These are phyloP conservation scores for Melanogrammus aeglefinus DNA, from an alignment of 2,797 vertebrate genomes.

Conservation along the genomic window DNA sequence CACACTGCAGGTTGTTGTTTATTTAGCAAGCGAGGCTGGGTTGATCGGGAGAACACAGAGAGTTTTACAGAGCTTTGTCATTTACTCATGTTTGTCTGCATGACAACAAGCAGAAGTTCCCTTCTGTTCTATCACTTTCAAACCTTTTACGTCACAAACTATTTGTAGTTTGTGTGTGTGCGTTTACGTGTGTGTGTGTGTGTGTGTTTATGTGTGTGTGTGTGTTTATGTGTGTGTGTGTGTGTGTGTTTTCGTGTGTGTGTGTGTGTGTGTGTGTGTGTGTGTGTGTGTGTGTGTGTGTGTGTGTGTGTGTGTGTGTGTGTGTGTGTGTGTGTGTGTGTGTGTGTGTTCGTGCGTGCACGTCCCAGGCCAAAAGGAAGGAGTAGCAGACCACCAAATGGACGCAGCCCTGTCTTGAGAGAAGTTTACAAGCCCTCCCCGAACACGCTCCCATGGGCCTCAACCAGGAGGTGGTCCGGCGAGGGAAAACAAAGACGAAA, in stretches of 20 bases:
- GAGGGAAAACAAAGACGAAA: slow-evolving; percentile 46
- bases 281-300: background rate
- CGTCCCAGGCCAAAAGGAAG: slow-evolving; percentile 42
- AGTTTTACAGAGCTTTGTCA: background rate
- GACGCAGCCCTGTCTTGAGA: background rate
- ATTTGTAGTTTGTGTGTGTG: background rate
- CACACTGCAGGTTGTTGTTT: background rate
- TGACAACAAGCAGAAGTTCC: background rate
- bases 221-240: slow-evolving; percentile 1
- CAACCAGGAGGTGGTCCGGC: slow-evolving; percentile 57
- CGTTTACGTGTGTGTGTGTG: background rate
- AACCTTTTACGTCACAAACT: background rate
- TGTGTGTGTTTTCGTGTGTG: background rate
- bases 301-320: background rate
- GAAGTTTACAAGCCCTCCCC: background rate
- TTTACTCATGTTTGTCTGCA: background rate
- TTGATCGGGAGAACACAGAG: background rate
- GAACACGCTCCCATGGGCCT: background rate
- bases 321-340: background rate
- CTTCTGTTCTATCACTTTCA: background rate
- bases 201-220: background rate
- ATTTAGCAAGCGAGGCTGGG: background rate
- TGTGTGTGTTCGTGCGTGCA: background rate
- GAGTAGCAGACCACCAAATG: slow-evolving; percentile 56
- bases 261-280: background rate